Base-by-base conservation (phyloP, 2,888 invertebrate genomes). In the Lamproptera curius region DNA sequence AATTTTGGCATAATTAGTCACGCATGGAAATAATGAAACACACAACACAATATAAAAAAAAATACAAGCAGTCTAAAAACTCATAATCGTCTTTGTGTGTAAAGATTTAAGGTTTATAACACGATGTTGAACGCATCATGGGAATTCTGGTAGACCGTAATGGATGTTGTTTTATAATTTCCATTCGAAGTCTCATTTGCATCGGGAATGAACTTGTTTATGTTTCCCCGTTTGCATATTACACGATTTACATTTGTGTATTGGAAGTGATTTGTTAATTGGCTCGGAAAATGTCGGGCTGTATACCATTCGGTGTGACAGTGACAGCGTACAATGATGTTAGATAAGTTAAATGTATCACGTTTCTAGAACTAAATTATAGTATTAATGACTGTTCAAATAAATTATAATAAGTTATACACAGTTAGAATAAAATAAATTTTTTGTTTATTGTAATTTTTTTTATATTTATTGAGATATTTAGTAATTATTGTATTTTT, bases 1-100 rank as follows among this genome's bases (percentile, higher is more conserved):
- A 82, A 82, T 82, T 86, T 85, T 78, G 83, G 83, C 81, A 82
- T 82, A 85, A 86, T 86, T 85, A 85, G 85, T 84, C 85, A 85
- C 80, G 83, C 79, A 69, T 70, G 60, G 55, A 58, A 59, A 70
- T 73, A 70, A 75, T 65, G 13, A 41, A 31, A 34, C 28, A 20
- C 31, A 11, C n/a, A n/a, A 31, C 28, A 20, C 31, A 11, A 10
- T 8, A 31, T n/a, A 34, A 48, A 42, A 38, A 20, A 43, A 26
- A 4, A 28, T 20, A 16, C 15, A 17, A 26, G 11, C 16, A 16
- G 16, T 13, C n/a, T n/a, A n/a, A n/a, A n/a, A n/a, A n/a, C n/a
- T n/a, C n/a, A n/a, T n/a, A n/a, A n/a, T n/a, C n/a, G n/a, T n/a
- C n/a, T n/a, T n/a, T n/a, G n/a, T n/a, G n/a, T n/a, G n/a, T n/a